Evolutionary conservation across 2,113 vertebrate genomes (phyloP), one percentile per base, ranked within the genome.

Genomic region (Cyanoderma ruficeps): DNA sequence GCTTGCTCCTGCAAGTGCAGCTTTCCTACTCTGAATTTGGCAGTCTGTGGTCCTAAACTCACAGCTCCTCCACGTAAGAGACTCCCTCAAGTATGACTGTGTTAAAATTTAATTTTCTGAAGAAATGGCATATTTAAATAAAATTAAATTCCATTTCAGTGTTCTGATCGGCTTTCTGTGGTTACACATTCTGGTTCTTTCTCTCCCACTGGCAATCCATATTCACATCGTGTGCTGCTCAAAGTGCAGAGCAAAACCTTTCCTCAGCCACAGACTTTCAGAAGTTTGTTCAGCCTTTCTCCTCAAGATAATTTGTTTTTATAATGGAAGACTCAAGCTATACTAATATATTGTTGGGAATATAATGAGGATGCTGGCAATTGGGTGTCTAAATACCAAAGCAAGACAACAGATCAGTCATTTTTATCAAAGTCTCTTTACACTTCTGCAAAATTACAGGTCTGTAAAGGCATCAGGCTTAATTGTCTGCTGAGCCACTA

Each of bases 181-280:
- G 47, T 80, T 92, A 41, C 41, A 52, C 22, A 9, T 92, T 83
- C 60, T 83, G 47, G 67, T 56, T 72, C 25, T 52, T 76, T 70
- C 41, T 52, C 46, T 39, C 33, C 64, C 0, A 0, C 69, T 64
- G 18, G 24, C 69, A 87, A 80, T 90, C 69, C 74, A 23, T 33
- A 82, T 52, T 59, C 87, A 53, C 52, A 68, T 28, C 1, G 2
- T 3, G 1, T 49, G 23, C 63, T 74, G n/a, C 55, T 44, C 44
- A 82, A 92, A 95, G 81, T 49, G 59, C 79, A 83, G n/a, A 87
- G 92, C 84, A 93, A 95, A 97, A 94, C 55, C 72, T 70, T 68
- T 78, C 57, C 76, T 55, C 69, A 44, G n/a, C 53, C 59, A 47
- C 0, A 0, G 50, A 71, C 53, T 76, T 87, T 55, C 15, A 49